Percentiles rank a stretch among this genome's conserved stretches.
phyloP scores from a whole-genome alignment of 2,113 vertebrate genomes.

The Dipodomys ordii region DNA sequence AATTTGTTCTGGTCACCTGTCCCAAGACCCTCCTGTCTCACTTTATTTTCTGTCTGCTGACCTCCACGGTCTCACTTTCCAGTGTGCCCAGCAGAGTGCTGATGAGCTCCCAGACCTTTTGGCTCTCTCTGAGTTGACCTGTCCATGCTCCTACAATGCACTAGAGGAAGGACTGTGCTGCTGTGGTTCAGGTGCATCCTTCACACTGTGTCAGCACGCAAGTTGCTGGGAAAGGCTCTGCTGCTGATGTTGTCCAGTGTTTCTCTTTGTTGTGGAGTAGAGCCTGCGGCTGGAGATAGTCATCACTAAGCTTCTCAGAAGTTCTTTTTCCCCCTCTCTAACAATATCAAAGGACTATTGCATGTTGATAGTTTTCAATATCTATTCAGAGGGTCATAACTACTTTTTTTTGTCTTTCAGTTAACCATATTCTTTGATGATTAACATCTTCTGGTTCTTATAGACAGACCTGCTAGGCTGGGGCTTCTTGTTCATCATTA shows the following conservation, averaged over 20 bases:
- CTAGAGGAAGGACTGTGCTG: background rate
- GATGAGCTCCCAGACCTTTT: background rate
- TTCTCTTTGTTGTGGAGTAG: background rate
- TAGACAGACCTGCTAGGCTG: background rate
- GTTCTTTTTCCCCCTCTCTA: conserved; percentile 16
- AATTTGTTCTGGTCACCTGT: background rate
- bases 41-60: background rate
- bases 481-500: background rate
- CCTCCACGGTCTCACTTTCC: background rate
- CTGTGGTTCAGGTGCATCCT: background rate
- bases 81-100: background rate
- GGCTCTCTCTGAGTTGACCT: background rate
- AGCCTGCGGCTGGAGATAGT: background rate
- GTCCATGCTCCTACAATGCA: background rate
- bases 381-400: background rate
- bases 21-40: background rate
- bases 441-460: background rate
- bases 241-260: background rate
- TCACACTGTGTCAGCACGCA: background rate
- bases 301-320: background rate
- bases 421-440: background rate
- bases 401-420: background rate
- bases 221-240: background rate
- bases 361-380: conserved; percentile 11
- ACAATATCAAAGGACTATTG: background rate